Base-by-base conservation (phyloP, 2,888 invertebrate species). In the Sinodicranocentrus sp. region DNA sequence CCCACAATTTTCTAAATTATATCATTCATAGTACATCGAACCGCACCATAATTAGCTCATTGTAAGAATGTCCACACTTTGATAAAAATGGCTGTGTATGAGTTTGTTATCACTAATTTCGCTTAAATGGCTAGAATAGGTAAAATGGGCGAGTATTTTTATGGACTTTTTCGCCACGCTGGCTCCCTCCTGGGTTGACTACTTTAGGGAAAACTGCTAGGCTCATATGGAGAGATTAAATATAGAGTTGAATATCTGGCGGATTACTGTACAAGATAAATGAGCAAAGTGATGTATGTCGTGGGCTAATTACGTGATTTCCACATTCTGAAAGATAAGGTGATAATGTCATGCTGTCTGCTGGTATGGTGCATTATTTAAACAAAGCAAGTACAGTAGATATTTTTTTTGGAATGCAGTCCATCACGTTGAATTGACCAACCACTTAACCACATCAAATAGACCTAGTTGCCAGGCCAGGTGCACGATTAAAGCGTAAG, bases 121-220 rank as follows among this genome's bases (percentile, higher is more conserved):
- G 10, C 33, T 33, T 6, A 33, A 6, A 33, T 77, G 77, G 77
- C 19, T 59, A 57, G 54, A 67, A 68, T 54, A 68, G 17, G 52
- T 65, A 33, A 33, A 33, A 10, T 6, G 48, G n/a, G n/a, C 3
- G 48, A 10, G n/a, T n/a, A 48, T 78, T 59, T 76, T 78, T 78
- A 72, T 72, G 65, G 57, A 23, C 33, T 57, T 72, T 75, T 73
- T 80, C 54, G 54, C 57, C 65, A 59, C 72, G 17, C 48, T 75
- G 82, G 82, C 82, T 44, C 70, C 82, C 82, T 75, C 68, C 75
- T 82, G 75, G 28, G 75, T 68, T 82, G 82, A 82, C 82, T 82
- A 82, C 75, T 82, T 82, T 82, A 75, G 82, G 82, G 57, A 17
- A 54, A 54, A 54, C 44, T 63, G 52, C 44, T 79, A 33, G 19